Evolutionary conservation across 1,140 invertebrate species (phyloP).

Genomic region (Orchesella cincta): DNA sequence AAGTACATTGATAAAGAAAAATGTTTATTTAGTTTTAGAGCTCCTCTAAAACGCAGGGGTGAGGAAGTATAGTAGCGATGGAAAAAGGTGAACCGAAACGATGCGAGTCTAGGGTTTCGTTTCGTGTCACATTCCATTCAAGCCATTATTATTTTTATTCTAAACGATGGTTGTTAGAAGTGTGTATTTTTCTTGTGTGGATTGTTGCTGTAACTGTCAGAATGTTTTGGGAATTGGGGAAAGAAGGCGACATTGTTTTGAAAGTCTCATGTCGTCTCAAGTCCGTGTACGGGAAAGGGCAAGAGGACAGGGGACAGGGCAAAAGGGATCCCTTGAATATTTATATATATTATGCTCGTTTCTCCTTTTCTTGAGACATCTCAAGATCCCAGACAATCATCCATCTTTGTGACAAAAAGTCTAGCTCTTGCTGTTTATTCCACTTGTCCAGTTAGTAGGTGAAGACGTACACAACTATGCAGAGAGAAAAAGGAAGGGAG

Average conservation of each 20-base stretch:
- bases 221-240: neutral
- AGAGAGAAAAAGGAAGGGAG: too few species aligned
- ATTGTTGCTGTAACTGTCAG: neutral
- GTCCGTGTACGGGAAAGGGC: too few species aligned
- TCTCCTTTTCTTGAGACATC: neutral
- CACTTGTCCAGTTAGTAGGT: too few species aligned
- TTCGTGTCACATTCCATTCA: conserved; percentile 12
- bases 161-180: too few species aligned
- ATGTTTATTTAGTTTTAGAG: neutral
- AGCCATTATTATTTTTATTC: neutral
- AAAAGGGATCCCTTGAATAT: neutral
- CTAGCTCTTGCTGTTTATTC: conserved; percentile 11
- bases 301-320: neutral
- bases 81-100: too few species aligned
- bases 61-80: too few species aligned
- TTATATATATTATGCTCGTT: neutral
- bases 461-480: too few species aligned
- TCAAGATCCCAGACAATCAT: conserved; percentile 8
- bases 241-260: conserved; percentile 27
- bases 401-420: conserved; percentile 29
- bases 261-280: conserved; percentile 29
- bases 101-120: neutral
- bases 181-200: too few species aligned
- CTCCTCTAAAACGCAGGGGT: too few species aligned
- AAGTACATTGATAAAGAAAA: neutral